A percentile compares a stretch with the other conserved stretches of the same genome.
phyloP scores from a whole-genome alignment of 2,113 vertebrate species.

The Ptilonorhynchus violaceus region DNA sequence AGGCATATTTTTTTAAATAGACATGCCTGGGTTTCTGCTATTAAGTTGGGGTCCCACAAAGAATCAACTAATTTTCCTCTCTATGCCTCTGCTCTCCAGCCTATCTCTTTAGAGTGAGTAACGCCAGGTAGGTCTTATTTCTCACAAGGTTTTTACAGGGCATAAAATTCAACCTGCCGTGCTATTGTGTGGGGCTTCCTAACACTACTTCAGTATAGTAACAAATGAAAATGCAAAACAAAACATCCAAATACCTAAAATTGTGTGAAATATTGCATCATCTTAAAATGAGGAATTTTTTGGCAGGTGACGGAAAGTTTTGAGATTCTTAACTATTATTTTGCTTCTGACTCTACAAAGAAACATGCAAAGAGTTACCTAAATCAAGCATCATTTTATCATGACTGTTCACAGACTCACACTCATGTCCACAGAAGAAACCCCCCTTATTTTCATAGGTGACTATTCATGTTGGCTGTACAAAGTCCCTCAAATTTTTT shows the following conservation, averaged over 20 bases:
- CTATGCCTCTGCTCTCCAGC: background rate
- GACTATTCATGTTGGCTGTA: background rate
- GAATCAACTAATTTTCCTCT: background rate
- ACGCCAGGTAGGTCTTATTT: background rate
- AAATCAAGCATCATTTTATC: background rate
- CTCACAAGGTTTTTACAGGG: background rate
- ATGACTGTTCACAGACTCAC: background rate
- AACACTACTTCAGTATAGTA: background rate
- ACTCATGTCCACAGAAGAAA: background rate
- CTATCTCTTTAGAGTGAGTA: background rate
- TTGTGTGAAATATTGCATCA: background rate
- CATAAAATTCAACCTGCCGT: background rate
- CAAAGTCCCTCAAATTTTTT: background rate
- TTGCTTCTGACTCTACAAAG: background rate
- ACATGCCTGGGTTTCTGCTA: background rate
- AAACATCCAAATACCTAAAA: background rate
- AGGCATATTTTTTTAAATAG: background rate
- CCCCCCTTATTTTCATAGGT: background rate
- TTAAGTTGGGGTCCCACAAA: background rate
- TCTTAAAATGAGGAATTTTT: background rate
- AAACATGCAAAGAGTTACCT: background rate
- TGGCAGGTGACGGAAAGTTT: background rate
- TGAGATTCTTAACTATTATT: background rate
- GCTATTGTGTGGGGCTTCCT: background rate
- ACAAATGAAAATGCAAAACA: background rate